Evolutionary conservation across 1,140 invertebrate genomes (phyloP).

Genomic region (Chionoecetes opilio): DNA sequence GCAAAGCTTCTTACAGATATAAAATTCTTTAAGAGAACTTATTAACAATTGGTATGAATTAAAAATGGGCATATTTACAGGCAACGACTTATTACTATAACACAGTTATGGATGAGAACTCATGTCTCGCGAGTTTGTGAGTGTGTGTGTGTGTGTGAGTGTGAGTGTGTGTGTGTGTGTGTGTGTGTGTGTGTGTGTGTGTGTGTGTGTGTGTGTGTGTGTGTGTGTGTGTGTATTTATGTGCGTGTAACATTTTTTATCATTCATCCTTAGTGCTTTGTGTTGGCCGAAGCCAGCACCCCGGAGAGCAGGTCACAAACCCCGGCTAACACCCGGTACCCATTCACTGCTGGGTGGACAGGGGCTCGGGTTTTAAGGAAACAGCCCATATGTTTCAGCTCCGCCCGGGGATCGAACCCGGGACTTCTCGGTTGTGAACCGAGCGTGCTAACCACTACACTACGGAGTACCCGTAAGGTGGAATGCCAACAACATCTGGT

Average conservation of each 20-base stretch:
- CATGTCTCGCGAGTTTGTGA: conserved; percentile 40
- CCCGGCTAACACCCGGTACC: no score
- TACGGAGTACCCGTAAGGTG: no score
- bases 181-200: conserved; percentile 34
- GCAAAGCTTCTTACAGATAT: conserved; percentile 57
- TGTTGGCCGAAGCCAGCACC: no score
- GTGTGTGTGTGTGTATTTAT: not conserved
- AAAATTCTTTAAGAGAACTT: conserved; percentile 37
- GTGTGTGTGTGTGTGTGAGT: conserved; percentile 48
- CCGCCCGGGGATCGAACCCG: no score
- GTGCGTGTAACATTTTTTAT: not conserved
- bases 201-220: conserved; percentile 37
- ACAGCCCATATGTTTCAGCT: no score
- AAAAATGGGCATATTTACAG: conserved; percentile 36
- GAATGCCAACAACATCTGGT: no score
- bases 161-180: not conserved
- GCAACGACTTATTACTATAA: conserved; percentile 21
- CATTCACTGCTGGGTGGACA: no score
- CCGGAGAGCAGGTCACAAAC: no score
- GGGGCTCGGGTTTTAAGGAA: no score
- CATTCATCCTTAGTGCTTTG: no score
- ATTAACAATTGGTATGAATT: not conserved
- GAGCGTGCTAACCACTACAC: no score
- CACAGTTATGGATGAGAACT: conserved; percentile 1
- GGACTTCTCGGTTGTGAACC: no score